These are phyloP conservation scores for Oncopodura yosiiana DNA, from an alignment of 1,140 invertebrate genomes.

Conservation along the genomic window DNA sequence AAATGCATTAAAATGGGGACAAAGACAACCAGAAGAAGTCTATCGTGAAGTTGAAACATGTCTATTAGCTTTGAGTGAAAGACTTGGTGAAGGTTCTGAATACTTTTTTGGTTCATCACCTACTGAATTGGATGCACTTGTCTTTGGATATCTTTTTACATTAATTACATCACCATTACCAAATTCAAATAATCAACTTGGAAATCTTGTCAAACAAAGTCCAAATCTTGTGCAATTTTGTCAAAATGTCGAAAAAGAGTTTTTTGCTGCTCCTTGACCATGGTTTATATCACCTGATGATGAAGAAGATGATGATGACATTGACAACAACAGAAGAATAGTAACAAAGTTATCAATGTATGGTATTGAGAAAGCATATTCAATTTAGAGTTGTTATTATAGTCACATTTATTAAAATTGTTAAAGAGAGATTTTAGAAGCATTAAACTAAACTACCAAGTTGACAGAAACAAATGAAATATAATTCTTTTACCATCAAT, in stretches of 20 bases:
- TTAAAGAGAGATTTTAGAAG: too few relatives aligned
- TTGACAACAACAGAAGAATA: too few relatives aligned
- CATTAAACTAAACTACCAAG: too few relatives aligned
- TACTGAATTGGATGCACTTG: constrained; percentile 88
- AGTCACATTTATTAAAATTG: too few relatives aligned
- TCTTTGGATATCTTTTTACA: constrained; percentile 92
- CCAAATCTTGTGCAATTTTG: constrained; percentile 63
- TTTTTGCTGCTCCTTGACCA: constrained; percentile 46
- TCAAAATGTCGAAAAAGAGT: constrained; percentile 63
- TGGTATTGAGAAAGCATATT: too few relatives aligned
- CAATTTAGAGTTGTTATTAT: too few relatives aligned
- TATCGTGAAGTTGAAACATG: constrained; percentile 55
- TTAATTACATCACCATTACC: constrained; percentile 77
- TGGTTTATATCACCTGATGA: too few relatives aligned
- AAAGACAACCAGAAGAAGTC: constrained; percentile 23
- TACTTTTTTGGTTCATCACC: constrained; percentile 76
- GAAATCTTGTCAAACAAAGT: constrained; percentile 58
- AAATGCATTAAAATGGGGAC: constrained; percentile 23
- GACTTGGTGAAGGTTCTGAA: constrained; percentile 57
- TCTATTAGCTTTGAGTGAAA: constrained; percentile 71
- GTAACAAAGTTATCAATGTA: too few relatives aligned
- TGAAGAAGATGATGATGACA: too few relatives aligned
- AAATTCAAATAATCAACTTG: constrained; percentile 55
- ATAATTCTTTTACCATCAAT: too few relatives aligned
- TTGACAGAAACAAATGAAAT: too few relatives aligned